Evolutionary conservation across 2,888 invertebrate species (phyloP), one percentile per base, ranked within the genome.

Genomic region (Harpagoxenus sublaevis): DNA sequence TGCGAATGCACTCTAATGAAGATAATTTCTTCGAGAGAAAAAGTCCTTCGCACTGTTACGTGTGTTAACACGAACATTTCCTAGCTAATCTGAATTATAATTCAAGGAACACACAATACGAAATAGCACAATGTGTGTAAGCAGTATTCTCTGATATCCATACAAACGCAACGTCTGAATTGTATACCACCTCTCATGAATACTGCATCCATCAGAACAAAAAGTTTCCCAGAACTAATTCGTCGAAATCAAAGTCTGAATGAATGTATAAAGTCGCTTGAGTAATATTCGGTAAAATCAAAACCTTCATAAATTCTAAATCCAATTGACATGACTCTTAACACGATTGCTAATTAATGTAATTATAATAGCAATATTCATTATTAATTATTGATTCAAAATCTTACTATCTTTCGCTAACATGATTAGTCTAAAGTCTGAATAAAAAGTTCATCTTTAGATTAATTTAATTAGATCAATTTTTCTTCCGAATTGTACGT

Each of bases 91-190:
- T 31, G 12, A 62, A 74, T 62, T 48, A 62, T 28, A 75, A 28
- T 63, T 10, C 48, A 35, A 75, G 35, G 48, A 74, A 63, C 28
- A 66, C 28, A 68, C 23, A 75, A 75, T 48, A n/a, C 23, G 12
- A 62, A 74, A 45, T 48, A 75, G 31, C 35, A 48, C 75, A 48
- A 35, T 39, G 15, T 39, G 23, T 39, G 15, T 39, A 39, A 55
- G n/a, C 35, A 48, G 35, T 48, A 1, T 62, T 75, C 75, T 62
- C 45, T n/a, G 35, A 75, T 62, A 75, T 75, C 75, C 75, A 75
- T 63, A 63, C 31, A 45, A 74, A 60, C 31, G 6, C 31, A 74
- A 74, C 3, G n/a, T 62, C 31, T 63, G 35, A 75, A 75, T 62
- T 62, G 63, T 63, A 5, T 62, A 48, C 35, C 35, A 31, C 23